Conservation (phyloP, 2,797 vertebrate genomes). For the Microcaecilia unicolor region DNA sequence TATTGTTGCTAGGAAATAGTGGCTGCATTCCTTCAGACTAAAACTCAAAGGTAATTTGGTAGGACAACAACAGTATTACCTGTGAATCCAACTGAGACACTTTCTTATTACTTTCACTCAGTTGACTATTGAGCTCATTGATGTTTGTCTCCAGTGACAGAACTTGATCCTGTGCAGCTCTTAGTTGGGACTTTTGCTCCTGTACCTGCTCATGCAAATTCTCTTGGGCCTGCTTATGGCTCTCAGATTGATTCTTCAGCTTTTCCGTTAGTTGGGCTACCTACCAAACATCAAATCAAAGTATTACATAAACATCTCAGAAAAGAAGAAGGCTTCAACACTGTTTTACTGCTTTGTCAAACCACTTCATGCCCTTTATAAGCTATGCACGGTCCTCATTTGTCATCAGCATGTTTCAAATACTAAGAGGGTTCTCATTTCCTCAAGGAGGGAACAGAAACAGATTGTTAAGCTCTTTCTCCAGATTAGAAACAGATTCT, state of each 20-base stretch:
- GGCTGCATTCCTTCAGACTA: too few relatives aligned
- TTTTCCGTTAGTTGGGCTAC: conserved; percentile 86
- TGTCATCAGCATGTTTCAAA: too few relatives aligned
- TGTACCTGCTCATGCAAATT: conserved; percentile 93
- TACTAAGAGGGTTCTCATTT: too few relatives aligned
- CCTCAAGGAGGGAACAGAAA: too few relatives aligned
- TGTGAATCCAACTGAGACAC: conserved; percentile 83
- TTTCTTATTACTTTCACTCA: conserved; percentile 86
- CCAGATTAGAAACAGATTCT: too few relatives aligned
- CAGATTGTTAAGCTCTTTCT: too few relatives aligned
- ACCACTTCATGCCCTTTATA: too few relatives aligned
- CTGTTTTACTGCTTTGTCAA: too few relatives aligned
- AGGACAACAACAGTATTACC: conserved; percentile 46
- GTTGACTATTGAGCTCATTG: conserved; percentile 72
- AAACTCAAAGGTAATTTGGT: not conserved
- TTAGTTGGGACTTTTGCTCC: conserved; percentile 86
- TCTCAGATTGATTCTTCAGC: conserved; percentile 94
- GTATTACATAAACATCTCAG: too few relatives aligned
- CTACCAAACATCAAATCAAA: conserved; percentile 43
- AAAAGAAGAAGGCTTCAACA: too few relatives aligned
- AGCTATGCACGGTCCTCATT: too few relatives aligned
- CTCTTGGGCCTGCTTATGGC: conserved; percentile 95
- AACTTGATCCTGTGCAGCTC: conserved; percentile 80
- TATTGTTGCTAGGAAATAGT: too few relatives aligned
- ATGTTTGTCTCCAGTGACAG: conserved; percentile 73